Conservation (phyloP, 2,113 vertebrate species). For the Nothobranchius kuhntae region DNA sequence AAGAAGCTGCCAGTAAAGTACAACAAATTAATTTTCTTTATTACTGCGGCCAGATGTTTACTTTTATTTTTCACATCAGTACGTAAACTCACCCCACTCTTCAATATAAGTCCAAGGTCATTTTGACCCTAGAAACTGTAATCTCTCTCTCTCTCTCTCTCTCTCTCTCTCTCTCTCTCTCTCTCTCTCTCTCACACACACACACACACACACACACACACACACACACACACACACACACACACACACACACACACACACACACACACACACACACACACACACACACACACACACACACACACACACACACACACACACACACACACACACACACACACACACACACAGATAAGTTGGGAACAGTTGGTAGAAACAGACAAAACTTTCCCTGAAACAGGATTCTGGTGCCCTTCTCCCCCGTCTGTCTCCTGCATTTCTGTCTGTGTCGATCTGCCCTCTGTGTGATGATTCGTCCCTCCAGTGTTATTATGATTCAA, state of each 20-base stretch:
- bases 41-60: neutral
- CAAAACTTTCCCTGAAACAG: neutral
- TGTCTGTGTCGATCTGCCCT: slow-evolving; percentile 10
- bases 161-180: too few species aligned
- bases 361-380: slow-evolving; percentile 8
- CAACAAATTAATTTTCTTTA: neutral
- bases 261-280: too few species aligned
- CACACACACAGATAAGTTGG: neutral
- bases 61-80: neutral
- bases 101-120: neutral
- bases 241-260: neutral
- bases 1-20: neutral
- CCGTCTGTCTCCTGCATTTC: neutral
- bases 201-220: too few species aligned
- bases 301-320: too few species aligned
- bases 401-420: neutral
- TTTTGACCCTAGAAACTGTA: neutral
- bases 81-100: too few species aligned
- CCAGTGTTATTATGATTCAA: slow-evolving; percentile 1
- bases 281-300: too few species aligned
- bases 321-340: too few species aligned
- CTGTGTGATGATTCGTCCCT: neutral
- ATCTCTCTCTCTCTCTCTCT: too few species aligned
- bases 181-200: too few species aligned
- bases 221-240: too few species aligned